Conservation (phyloP, 2,797 vertebrate genomes). For the Acanthurus lineatus region DNA sequence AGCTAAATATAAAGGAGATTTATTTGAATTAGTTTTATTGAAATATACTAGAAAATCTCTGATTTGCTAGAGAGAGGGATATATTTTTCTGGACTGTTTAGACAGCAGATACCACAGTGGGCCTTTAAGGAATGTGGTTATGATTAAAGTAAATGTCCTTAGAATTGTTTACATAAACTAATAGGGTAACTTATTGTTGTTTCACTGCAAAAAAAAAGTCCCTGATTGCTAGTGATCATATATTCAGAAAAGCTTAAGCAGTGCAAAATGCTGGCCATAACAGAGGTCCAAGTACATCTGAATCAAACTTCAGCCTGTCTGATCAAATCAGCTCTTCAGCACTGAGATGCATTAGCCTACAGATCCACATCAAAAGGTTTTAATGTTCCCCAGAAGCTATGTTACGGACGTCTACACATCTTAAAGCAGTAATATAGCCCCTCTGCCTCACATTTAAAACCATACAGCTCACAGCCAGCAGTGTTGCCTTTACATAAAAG, state of each 20-base stretch:
- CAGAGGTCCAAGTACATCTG: conserved; percentile 30
- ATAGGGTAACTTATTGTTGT: conserved; percentile 3
- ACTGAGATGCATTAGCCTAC: conserved; percentile 68
- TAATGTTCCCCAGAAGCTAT: conserved; percentile 73
- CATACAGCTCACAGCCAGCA: no score
- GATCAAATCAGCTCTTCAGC: conserved; percentile 65
- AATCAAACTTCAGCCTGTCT: conserved; percentile 65
- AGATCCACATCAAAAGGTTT: conserved; percentile 75
- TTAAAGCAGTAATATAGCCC: conserved; percentile 52
- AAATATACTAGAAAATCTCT: neutral
- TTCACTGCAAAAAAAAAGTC: conserved; percentile 2
- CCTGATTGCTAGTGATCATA: conserved; percentile 36
- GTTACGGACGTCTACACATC: conserved; percentile 56
- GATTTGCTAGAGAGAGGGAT: neutral
- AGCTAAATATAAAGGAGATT: neutral
- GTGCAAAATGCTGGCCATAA: conserved; percentile 43
- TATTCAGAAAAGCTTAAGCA: conserved; percentile 31
- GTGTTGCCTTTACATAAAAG: conserved; percentile 42
- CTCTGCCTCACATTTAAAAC: conserved; percentile 28
- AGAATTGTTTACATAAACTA: conserved; percentile 48
- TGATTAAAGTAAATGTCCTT: conserved; percentile 19
- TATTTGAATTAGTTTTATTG: neutral
- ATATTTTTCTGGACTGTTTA: neutral
- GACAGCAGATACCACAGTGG: neutral
- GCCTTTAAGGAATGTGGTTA: conserved; percentile 12